phyloP scores from a whole-genome alignment of 2,888 invertebrate genomes.

The Metellina segmentata region DNA sequence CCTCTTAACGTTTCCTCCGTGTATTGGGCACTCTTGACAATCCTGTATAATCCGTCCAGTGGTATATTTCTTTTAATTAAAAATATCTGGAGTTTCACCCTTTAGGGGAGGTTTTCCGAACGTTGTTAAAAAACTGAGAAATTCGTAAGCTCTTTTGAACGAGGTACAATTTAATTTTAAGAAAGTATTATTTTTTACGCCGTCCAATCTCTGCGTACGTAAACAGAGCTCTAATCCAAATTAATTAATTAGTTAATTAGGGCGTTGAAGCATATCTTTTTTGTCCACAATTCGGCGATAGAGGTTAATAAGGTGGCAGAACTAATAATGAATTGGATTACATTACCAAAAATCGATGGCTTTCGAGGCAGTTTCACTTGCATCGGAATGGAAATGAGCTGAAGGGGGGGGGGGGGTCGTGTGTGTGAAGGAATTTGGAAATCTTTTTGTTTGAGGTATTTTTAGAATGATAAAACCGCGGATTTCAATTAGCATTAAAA shows the following conservation, averaged over 20 bases:
- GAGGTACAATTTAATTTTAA: slow-evolving; percentile 27
- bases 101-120: neutral
- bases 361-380: too few relatives aligned
- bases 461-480: neutral
- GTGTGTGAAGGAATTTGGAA: too few relatives aligned
- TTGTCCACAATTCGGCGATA: slow-evolving; percentile 45
- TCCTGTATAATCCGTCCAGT: slow-evolving; percentile 18
- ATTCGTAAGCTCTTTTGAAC: slow-evolving; percentile 1
- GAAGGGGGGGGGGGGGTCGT: too few relatives aligned
- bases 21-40: neutral
- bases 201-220: slow-evolving; percentile 24
- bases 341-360: neutral
- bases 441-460: neutral
- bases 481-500: neutral
- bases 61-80: slow-evolving; percentile 9
- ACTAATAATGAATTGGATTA: slow-evolving; percentile 62
- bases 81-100: slow-evolving; percentile 24
- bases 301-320: slow-evolving; percentile 70
- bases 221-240: slow-evolving; percentile 58
- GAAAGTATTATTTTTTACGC: neutral
- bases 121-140: neutral
- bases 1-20: neutral
- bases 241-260: slow-evolving; percentile 66
- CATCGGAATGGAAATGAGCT: too few relatives aligned
- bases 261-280: slow-evolving; percentile 62